phyloP scores from a whole-genome alignment of 2,113 vertebrate genomes.

The Chitala chitala region DNA sequence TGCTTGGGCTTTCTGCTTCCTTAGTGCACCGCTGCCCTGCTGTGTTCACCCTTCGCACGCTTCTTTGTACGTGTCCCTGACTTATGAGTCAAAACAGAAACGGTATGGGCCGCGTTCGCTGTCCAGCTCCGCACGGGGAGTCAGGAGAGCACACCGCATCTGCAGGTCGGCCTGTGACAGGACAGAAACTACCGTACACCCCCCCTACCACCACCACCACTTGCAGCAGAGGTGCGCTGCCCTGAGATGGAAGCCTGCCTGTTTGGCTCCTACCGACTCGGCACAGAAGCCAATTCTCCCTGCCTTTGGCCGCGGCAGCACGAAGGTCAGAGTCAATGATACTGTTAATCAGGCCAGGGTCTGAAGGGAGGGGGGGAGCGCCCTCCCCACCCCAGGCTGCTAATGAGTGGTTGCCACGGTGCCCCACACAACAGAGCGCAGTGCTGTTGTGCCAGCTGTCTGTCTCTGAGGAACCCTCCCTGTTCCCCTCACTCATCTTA shows the following conservation, averaged over 20 bases:
- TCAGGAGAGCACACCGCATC: too few relatives aligned
- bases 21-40: not conserved
- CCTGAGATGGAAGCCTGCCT: not conserved
- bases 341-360: conserved; percentile 10
- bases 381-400: not conserved
- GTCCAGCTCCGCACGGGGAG: too few relatives aligned
- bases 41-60: not conserved
- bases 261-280: not conserved
- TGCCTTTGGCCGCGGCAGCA: not conserved
- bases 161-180: too few relatives aligned
- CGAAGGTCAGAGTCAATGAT: conserved; percentile 19
- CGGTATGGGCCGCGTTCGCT: too few relatives aligned
- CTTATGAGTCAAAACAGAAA: too few relatives aligned
- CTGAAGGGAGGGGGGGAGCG: not conserved
- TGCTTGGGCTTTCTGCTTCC: not conserved
- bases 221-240: too few relatives aligned
- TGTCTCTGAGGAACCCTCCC: not conserved
- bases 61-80: too few relatives aligned
- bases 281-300: conserved; percentile 5
- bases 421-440: not conserved
- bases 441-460: not conserved
- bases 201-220: too few relatives aligned
- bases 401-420: conserved; percentile 20
- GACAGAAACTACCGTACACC: too few relatives aligned
- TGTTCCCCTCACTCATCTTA: not conserved